Evolutionary conservation across 2,888 invertebrate genomes (phyloP).

Genomic region (Nineta flava): DNA sequence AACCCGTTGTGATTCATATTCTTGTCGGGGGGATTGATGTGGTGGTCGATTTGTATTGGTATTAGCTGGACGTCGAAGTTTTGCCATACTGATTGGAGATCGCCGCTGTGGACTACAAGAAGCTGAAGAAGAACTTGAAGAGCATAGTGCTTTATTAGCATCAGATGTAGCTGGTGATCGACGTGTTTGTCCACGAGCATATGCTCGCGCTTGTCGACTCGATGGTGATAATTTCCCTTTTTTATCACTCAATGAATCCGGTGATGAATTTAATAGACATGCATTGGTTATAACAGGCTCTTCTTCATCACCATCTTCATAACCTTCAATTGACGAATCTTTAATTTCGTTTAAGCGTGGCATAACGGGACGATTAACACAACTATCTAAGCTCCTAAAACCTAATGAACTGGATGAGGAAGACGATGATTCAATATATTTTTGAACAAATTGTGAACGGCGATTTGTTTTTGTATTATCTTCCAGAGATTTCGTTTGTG

Average conservation of each 20-base stretch:
- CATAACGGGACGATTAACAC: slow-evolving; percentile 27
- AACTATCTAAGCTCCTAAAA: slow-evolving; percentile 45
- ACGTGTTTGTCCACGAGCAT: slow-evolving; percentile 19
- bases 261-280: slow-evolving; percentile 20
- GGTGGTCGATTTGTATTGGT: slow-evolving; percentile 10
- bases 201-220: slow-evolving; percentile 19
- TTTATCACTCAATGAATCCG: slow-evolving; percentile 18
- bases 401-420: slow-evolving; percentile 42
- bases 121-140: slow-evolving; percentile 21
- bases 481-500: slow-evolving; percentile 37
- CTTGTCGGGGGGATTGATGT: slow-evolving; percentile 13
- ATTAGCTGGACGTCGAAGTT: slow-evolving; percentile 7
- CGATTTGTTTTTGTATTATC: slow-evolving; percentile 27
- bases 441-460: slow-evolving; percentile 38
- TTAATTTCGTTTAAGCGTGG: slow-evolving; percentile 30
- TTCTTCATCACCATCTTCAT: slow-evolving; percentile 32
- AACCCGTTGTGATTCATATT: slow-evolving; percentile 23
- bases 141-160: slow-evolving; percentile 20
- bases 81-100: slow-evolving; percentile 16
- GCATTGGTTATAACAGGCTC: slow-evolving; percentile 16
- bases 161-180: slow-evolving; percentile 26
- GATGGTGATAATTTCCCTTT: slow-evolving; percentile 24
- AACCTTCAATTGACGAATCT: slow-evolving; percentile 30
- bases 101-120: slow-evolving; percentile 18
- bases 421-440: slow-evolving; percentile 34